phyloP scores from a whole-genome alignment of 2,888 invertebrate species.

The Ochropleura plecta region DNA sequence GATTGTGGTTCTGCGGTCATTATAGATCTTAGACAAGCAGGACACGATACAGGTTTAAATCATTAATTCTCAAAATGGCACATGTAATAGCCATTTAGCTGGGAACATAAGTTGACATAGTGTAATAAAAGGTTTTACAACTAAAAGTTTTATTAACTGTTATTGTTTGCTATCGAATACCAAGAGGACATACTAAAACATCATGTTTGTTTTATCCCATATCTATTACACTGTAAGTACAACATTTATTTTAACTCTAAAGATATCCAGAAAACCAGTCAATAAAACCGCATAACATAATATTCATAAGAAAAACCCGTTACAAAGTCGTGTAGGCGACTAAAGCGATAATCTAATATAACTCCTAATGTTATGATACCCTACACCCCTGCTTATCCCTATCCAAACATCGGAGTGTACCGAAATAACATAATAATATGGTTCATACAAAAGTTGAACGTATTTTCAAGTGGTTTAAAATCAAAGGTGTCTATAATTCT shows the following conservation, averaged over 20 bases:
- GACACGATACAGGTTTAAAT: too few species aligned
- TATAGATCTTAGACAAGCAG: too few species aligned
- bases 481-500: slow-evolving; percentile 61
- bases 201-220: slow-evolving; percentile 4
- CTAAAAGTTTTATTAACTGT: not conserved
- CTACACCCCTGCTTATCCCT: slow-evolving; percentile 49
- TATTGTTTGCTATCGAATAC: not conserved
- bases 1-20: too few species aligned
- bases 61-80: too few species aligned
- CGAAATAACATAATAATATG: slow-evolving; percentile 65
- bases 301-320: slow-evolving; percentile 20
- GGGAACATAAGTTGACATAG: too few species aligned
- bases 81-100: too few species aligned
- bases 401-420: slow-evolving; percentile 49
- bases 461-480: slow-evolving; percentile 70
- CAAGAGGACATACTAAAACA: not conserved
- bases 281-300: slow-evolving; percentile 46
- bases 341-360: slow-evolving; percentile 24
- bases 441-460: slow-evolving; percentile 69
- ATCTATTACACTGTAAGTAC: slow-evolving; percentile 16
- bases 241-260: not conserved
- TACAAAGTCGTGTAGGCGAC: slow-evolving; percentile 28
- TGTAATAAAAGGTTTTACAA: too few species aligned
- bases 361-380: slow-evolving; percentile 50
- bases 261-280: not conserved